Evolutionary conservation across 2,888 invertebrate genomes (phyloP).

Genomic region (Epinotia demarniana): DNA sequence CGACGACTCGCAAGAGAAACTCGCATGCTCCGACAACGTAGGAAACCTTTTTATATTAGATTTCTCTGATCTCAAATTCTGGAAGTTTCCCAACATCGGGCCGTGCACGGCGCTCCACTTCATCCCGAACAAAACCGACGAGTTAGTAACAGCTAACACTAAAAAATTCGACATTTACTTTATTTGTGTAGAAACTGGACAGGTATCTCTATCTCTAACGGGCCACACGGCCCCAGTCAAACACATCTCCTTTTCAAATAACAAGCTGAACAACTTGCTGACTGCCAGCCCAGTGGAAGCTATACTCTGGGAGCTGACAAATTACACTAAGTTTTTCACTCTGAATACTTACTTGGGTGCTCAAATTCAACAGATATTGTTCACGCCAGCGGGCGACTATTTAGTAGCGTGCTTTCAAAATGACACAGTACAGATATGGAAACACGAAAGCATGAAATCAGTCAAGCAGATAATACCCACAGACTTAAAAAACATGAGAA

Average conservation of each 20-base stretch:
- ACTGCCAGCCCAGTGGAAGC: slow-evolving; percentile 86
- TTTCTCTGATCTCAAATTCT: slow-evolving; percentile 85
- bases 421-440: slow-evolving; percentile 90
- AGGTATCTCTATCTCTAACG: slow-evolving; percentile 68
- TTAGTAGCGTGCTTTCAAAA: slow-evolving; percentile 89
- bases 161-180: slow-evolving; percentile 79
- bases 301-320: slow-evolving; percentile 86
- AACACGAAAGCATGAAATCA: slow-evolving; percentile 85
- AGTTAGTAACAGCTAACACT: slow-evolving; percentile 81
- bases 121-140: slow-evolving; percentile 76
- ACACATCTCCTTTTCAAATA: slow-evolving; percentile 85
- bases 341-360: slow-evolving; percentile 70
- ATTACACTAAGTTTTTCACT: slow-evolving; percentile 80
- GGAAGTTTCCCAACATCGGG: slow-evolving; percentile 84
- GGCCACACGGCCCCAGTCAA: slow-evolving; percentile 85
- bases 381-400: slow-evolving; percentile 86
- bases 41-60: slow-evolving; percentile 88
- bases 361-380: slow-evolving; percentile 85
- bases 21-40: slow-evolving; percentile 86
- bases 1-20: slow-evolving; percentile 82
- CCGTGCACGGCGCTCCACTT: slow-evolving; percentile 84
- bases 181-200: slow-evolving; percentile 80
- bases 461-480: slow-evolving; percentile 85
- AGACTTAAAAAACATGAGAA: slow-evolving; percentile 84
- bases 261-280: slow-evolving; percentile 79